phyloP scores from a whole-genome alignment of 2,797 vertebrate species.

The Pangasius krempfi region DNA sequence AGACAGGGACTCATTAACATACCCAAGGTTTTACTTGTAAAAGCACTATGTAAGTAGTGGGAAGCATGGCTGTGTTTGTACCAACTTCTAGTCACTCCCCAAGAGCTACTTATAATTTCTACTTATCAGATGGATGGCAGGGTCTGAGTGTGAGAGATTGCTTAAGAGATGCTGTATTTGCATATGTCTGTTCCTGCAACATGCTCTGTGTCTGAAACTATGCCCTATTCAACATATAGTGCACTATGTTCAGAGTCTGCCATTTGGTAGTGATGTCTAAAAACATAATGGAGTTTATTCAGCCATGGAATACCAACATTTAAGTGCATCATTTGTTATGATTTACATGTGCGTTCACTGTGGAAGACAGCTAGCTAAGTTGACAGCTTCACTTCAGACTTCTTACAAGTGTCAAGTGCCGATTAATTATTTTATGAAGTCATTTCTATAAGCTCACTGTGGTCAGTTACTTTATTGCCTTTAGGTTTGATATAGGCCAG shows the following conservation, averaged over 20 bases:
- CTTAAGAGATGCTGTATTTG: not conserved
- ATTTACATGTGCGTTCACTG: not conserved
- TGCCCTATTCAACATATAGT: not conserved
- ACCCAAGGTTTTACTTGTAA: slow-evolving; percentile 1
- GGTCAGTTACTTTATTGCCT: not conserved
- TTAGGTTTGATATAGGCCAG: not conserved
- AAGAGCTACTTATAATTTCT: not conserved
- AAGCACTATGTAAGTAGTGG: not conserved
- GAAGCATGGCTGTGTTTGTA: not conserved
- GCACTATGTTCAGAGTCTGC: not conserved
- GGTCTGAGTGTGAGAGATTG: slow-evolving; percentile 3
- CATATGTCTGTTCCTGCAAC: not conserved
- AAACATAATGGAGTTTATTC: not conserved
- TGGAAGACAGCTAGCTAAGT: not conserved
- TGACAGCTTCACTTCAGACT: not conserved
- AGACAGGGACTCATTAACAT: slow-evolving; percentile 28
- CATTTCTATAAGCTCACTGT: not conserved
- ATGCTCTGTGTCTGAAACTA: not conserved
- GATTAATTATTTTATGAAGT: not conserved
- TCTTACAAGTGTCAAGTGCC: not conserved
- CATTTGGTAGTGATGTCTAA: not conserved
- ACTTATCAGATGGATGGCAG: not conserved
- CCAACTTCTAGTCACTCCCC: not conserved
- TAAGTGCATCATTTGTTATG: not conserved
- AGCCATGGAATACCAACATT: not conserved